Evolutionary conservation across 2,888 invertebrate species (phyloP), one percentile per base, ranked within the genome.

Genomic region (Bembecia ichneumoniformis): DNA sequence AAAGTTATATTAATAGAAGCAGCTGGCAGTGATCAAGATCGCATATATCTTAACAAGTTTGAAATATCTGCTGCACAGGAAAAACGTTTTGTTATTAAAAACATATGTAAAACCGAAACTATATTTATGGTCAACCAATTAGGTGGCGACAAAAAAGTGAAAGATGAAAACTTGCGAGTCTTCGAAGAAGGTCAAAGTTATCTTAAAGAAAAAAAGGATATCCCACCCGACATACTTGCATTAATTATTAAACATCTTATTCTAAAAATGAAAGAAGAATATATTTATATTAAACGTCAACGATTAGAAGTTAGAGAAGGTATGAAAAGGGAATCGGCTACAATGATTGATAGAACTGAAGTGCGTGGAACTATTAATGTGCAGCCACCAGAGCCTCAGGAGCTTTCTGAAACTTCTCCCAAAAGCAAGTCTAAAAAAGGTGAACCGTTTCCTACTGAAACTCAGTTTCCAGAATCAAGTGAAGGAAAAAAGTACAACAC

Each of bases 71-170:
- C 86, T 3, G 71, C 75, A 0, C 66, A 77, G 60, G 84, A 84
- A 58, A 80, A 73, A 61, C 64, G 87, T 57, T 86, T 81, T 60
- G 82, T 87, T 0, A 67, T 86, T 2, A 87, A 84, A 64, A 86
- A 82, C 59, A 84, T 87, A 47, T 79, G 78, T 53, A 83, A 78
- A 68, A 77, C 82, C 1, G 84, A 87, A 67, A 84, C 86, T 3
- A 77, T 79, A 49, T 86, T 86, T 54, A 87, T 87, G 87, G 68
- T 86, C 3, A 86, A 84, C 57, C 86, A 86, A 62, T 68, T 86
- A 4, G 86, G 86, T 3, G 74, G 70, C 10, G 84, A 84, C 47
- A 84, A 82, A 58, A 83, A 82, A 58, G 62, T 75, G 0, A 83
- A 77, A 65, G 81, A 84, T 58, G 77, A 77, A 11, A 78, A 64